These are phyloP conservation scores for Holothuria leucospilota DNA, from an alignment of 53 echinoderm and acorn worm genomes.

Conservation along the genomic window DNA sequence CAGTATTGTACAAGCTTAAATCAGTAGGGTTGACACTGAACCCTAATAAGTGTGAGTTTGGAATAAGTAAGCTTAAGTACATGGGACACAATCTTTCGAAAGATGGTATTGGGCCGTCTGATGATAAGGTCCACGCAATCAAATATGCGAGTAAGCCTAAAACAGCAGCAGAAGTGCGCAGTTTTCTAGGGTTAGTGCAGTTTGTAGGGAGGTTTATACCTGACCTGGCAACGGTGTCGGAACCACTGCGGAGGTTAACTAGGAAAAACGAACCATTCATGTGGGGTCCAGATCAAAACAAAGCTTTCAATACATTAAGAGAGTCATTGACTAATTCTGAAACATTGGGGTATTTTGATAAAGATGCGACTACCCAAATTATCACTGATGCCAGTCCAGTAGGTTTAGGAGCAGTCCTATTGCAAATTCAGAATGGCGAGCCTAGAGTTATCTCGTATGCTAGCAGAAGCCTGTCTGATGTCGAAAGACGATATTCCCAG, in stretches of 20 bases:
- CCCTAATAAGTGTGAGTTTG: conserved; percentile 59
- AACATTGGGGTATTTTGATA: conserved; percentile 65
- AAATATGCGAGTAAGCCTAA: conserved; percentile 55
- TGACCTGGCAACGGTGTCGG: conserved; percentile 56
- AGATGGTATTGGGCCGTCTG: conserved; percentile 58
- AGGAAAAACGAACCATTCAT: conserved; percentile 43
- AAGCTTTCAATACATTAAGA: conserved; percentile 60
- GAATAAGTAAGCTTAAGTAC: conserved; percentile 64
- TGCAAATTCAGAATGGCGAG: conserved; percentile 47
- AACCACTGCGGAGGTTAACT: conserved; percentile 60
- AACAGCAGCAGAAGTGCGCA: conserved; percentile 60
- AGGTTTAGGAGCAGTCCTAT: too few relatives aligned
- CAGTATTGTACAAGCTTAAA: conserved; percentile 28
- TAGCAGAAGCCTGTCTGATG: conserved; percentile 26
- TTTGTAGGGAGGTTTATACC: conserved; percentile 39
- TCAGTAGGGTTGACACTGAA: conserved; percentile 63
- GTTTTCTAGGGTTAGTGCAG: conserved; percentile 72
- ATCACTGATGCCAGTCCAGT: too few relatives aligned
- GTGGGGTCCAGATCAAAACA: conserved; percentile 54
- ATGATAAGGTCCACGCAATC: conserved; percentile 54
- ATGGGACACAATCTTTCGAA: conserved; percentile 68
- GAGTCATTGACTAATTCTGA: conserved; percentile 26
- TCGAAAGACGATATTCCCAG: background rate
- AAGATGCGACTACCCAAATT: conserved; percentile 19
- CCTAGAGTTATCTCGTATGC: conserved; percentile 50